Evolutionary conservation across 2,888 invertebrate genomes (phyloP).

Genomic region (Mactromeris polynyma): DNA sequence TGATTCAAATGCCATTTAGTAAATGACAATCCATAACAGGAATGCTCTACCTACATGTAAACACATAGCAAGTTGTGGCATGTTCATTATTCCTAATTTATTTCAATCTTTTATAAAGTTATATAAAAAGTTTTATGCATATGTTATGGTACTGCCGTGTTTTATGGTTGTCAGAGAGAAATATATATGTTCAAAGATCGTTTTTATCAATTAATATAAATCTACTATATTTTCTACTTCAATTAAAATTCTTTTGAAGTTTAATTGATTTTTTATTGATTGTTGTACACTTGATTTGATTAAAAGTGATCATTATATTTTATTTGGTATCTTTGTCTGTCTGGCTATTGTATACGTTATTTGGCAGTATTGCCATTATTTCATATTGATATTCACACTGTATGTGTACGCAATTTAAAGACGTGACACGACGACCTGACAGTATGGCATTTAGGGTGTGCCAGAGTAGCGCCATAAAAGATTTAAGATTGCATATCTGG

Average conservation of each 20-base stretch:
- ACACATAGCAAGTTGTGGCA: conserved; percentile 61
- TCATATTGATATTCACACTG: neutral
- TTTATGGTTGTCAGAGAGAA: neutral
- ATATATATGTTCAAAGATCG: neutral
- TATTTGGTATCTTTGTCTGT: neutral
- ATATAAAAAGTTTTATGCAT: neutral
- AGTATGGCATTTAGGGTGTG: neutral
- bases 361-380: neutral
- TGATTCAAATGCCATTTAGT: neutral
- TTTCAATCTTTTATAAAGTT: conserved; percentile 13
- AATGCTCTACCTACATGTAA: conserved; percentile 14
- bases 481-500: conserved; percentile 5
- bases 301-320: neutral
- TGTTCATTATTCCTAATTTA: conserved; percentile 50
- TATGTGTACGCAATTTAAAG: neutral
- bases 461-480: neutral
- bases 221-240: neutral
- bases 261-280: neutral
- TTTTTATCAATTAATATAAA: too few relatives aligned
- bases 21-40: neutral
- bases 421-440: neutral
- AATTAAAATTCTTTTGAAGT: neutral
- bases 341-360: neutral
- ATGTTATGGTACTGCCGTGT: neutral
- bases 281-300: neutral